These are phyloP conservation scores for Indicator maculatus DNA, from an alignment of 2,113 vertebrate species.

Conservation along the genomic window DNA sequence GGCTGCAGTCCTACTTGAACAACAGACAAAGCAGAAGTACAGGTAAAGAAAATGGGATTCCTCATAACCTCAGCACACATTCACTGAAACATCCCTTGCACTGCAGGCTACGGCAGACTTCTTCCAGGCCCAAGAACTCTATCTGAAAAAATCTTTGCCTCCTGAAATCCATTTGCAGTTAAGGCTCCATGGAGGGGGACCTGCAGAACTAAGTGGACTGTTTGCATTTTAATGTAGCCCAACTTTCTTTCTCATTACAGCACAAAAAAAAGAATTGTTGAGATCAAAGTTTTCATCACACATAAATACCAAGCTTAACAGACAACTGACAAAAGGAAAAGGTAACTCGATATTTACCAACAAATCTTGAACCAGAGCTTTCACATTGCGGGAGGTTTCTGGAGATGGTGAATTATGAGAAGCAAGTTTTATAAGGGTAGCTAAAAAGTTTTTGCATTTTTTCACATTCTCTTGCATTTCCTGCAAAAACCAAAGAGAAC, in stretches of 20 bases:
- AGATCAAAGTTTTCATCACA: neutral
- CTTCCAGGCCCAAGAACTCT: too few relatives aligned
- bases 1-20: neutral
- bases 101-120: neutral
- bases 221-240: neutral
- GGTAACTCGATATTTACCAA: conserved; percentile 75
- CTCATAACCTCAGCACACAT: neutral
- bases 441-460: conserved; percentile 90
- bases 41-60: neutral
- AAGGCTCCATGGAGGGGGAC: neutral
- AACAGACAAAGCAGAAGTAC: neutral
- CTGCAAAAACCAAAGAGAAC: conserved; percentile 59
- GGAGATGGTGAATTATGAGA: conserved; percentile 88
- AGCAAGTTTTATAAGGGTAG: conserved; percentile 88
- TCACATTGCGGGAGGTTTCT: conserved; percentile 88
- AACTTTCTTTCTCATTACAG: neutral
- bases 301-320: neutral
- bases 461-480: conserved; percentile 93
- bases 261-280: neutral
- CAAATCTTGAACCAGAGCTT: conserved; percentile 87
- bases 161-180: neutral
- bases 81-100: neutral
- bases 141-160: neutral
- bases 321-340: neutral
- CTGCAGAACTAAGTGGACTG: neutral